Base-by-base conservation (phyloP, 2,888 invertebrate species). In the Tiphia femorata region DNA sequence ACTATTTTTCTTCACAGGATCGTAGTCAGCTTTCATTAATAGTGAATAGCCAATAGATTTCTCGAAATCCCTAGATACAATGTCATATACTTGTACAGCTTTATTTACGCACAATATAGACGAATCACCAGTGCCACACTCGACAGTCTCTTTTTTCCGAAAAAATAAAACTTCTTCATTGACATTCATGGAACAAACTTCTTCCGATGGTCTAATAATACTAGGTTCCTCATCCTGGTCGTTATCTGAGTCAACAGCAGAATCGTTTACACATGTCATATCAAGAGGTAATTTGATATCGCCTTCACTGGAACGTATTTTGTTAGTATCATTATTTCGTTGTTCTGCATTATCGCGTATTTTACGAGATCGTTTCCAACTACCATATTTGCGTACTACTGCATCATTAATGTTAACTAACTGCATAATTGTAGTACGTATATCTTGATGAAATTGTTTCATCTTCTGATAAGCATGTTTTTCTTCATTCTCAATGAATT, bases 221-320 rank as follows among this genome's bases (percentile, higher is more conserved):
- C 19, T 38, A 29, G 44, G 17, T 8, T 48, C 63, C 0, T 7
- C 3, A 8, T 57, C 59, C 0, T 59, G 51, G 12, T 46, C 49
- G 8, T 61, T 56, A 0, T 73, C 72, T 0, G 52, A 23, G 1
- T 68, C 57, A 0, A 29, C 27, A 5, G 69, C 76, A 0, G 81
- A 82, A 1, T 80, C 82, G 16, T 77, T 68, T 1, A 58, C 59
- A 14, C 83, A 83, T 2, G 42, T 62, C 82, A 83, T 82, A 7
- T 79, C 74, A 1, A 78, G 62, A 1, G 73, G 58, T 25, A 64
- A 25, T 2, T 64, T 53, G 8, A 51, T 21, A 7, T 20, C 12
- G 3, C 50, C 46, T 12, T 30, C 21, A 2, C 12, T 7, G 20
- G 21, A 7, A 19, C 16, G 12, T 12, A 3, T 1, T 5, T 8